Evolutionary conservation across 2,797 vertebrate genomes (phyloP).

Genomic region (Tragelaphus eurycerus): DNA sequence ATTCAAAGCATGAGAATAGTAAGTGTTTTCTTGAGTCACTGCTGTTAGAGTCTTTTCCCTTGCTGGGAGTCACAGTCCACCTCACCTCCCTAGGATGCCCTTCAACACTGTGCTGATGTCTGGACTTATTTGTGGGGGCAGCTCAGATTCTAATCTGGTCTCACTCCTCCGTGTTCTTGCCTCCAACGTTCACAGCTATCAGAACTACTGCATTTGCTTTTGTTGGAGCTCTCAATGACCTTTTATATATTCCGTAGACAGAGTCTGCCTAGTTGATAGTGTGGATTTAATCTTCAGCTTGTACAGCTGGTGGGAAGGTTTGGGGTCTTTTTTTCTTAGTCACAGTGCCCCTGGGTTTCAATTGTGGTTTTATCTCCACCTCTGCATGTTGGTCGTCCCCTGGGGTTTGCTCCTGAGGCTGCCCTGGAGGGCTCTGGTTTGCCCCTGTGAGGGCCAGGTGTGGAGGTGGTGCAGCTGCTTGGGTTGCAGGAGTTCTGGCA

Average conservation of each 20-base stretch:
- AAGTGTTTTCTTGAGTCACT: background rate
- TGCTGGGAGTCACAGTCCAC: background rate
- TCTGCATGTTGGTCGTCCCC: background rate
- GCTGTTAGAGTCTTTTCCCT: background rate
- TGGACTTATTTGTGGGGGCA: background rate
- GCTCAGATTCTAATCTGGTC: background rate
- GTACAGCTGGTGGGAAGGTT: background rate
- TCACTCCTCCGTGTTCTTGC: background rate
- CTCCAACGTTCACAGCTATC: background rate
- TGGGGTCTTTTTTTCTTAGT: background rate
- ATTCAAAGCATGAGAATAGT: background rate
- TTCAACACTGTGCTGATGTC: background rate
- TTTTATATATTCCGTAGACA: background rate
- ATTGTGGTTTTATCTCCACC: background rate
- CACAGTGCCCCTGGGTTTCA: background rate
- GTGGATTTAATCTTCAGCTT: background rate
- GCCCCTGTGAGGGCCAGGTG: background rate
- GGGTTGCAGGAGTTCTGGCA: background rate
- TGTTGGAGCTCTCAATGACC: background rate
- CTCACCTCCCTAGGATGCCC: background rate
- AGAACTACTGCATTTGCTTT: background rate
- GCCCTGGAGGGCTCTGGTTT: background rate
- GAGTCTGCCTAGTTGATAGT: background rate
- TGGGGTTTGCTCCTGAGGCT: background rate
- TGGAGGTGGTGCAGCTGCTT: background rate